Conservation (phyloP, 2,888 invertebrate genomes). For the Dasypogon diadema region DNA sequence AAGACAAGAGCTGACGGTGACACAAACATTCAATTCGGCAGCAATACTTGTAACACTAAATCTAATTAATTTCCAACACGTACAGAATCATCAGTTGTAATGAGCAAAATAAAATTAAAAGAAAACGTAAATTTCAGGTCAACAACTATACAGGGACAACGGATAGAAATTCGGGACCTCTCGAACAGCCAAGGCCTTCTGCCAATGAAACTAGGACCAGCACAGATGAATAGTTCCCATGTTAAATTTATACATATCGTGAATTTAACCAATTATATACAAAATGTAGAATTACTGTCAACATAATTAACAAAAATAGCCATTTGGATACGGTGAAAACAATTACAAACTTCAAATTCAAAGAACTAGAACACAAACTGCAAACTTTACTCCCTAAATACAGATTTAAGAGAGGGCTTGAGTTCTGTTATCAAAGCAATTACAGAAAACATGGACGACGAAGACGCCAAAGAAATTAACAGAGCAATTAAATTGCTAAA, state of each 20-base stretch:
- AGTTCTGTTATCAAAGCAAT: slow-evolving; percentile 46
- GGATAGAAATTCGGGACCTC: no score
- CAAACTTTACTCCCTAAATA: slow-evolving; percentile 17
- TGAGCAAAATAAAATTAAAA: no score
- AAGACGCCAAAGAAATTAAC: slow-evolving; percentile 37
- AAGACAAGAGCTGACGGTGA: no score
- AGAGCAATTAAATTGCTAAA: slow-evolving; percentile 24
- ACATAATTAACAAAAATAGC: slow-evolving; percentile 9
- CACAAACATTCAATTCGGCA: no score
- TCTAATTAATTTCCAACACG: no score
- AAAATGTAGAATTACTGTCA: not conserved
- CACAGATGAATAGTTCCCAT: no score
- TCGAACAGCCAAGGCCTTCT: no score
- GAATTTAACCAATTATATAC: not conserved
- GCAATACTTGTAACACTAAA: no score
- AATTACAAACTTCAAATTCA: slow-evolving; percentile 34
- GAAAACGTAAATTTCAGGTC: no score
- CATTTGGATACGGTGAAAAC: not conserved
- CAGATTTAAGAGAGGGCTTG: slow-evolving; percentile 43
- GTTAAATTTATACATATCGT: slow-evolving; percentile 10
- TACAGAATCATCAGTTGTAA: no score
- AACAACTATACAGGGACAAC: no score
- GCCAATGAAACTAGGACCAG: no score
- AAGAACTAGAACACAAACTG: slow-evolving; percentile 19
- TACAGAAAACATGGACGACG: slow-evolving; percentile 39